Conservation (phyloP, 2,113 vertebrate species). For the Corythornis madagascariensis region DNA sequence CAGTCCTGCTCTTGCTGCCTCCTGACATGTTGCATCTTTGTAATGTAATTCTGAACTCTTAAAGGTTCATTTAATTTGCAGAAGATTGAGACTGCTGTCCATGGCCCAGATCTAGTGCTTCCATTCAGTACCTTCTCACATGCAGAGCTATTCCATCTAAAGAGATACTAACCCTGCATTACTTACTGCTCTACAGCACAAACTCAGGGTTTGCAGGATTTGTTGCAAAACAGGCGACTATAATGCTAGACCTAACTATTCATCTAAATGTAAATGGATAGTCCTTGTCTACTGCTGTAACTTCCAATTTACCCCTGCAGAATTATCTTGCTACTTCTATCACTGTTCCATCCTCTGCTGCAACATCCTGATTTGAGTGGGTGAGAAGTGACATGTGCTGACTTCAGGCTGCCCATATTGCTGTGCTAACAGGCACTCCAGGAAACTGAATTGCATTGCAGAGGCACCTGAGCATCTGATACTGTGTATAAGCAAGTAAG, state of each 20-base stretch:
- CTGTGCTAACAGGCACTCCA: not conserved
- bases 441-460: not conserved
- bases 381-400: not conserved
- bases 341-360: not conserved
- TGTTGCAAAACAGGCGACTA: not conserved
- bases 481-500: not conserved
- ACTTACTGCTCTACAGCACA: not conserved
- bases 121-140: not conserved
- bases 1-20: not conserved
- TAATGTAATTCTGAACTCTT: not conserved
- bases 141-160: not conserved
- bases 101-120: not conserved
- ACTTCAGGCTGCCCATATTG: not conserved
- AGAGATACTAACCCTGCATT: not conserved
- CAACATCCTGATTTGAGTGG: not conserved
- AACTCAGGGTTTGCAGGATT: not conserved
- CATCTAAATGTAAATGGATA: not conserved
- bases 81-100: not conserved
- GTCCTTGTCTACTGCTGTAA: not conserved
- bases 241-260: not conserved
- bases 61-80: not conserved
- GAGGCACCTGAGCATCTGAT: not conserved
- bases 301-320: not conserved
- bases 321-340: not conserved
- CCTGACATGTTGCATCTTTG: not conserved